Conservation (phyloP, 1,140 invertebrate genomes). For the Dryas iulia region DNA sequence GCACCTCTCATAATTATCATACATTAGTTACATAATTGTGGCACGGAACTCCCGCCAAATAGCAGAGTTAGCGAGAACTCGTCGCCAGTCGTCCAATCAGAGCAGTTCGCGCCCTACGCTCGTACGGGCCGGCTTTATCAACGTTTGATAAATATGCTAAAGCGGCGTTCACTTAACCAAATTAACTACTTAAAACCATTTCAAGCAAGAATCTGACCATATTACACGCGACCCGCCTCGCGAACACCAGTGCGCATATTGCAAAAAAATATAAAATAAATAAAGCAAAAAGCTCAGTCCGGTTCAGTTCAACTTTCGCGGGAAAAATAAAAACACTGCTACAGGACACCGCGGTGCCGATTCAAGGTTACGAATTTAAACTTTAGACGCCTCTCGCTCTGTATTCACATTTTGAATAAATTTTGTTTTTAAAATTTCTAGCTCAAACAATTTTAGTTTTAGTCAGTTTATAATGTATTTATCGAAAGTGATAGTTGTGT, state of each 20-base stretch:
- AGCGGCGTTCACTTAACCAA: conserved; percentile 55
- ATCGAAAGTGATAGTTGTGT: conserved; percentile 47
- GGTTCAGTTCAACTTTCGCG: conserved; percentile 48
- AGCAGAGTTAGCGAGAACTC: conserved; percentile 32
- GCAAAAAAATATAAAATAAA: conserved; percentile 52
- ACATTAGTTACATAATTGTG: conserved; percentile 21
- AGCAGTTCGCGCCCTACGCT: conserved; percentile 58
- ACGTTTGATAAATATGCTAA: conserved; percentile 61
- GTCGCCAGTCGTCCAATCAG: conserved; percentile 58
- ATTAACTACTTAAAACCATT: conserved; percentile 65
- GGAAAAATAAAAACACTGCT: conserved; percentile 49
- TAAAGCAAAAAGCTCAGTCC: conserved; percentile 53
- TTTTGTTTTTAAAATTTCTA: background rate
- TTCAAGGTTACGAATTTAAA: conserved; percentile 21
- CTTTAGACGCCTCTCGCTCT: background rate
- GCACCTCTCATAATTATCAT: conserved; percentile 7
- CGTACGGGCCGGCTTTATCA: conserved; percentile 65
- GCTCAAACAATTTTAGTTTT: conserved; percentile 14
- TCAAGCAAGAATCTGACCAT: conserved; percentile 43
- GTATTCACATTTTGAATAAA: background rate
- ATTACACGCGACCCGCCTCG: conserved; percentile 49
- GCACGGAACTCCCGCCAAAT: conserved; percentile 58
- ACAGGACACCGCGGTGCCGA: conserved; percentile 22
- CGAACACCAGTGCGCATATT: conserved; percentile 44
- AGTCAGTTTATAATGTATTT: conserved; percentile 17